phyloP scores from a whole-genome alignment of 2,888 invertebrate species.

The Amblyteles armatorius region DNA sequence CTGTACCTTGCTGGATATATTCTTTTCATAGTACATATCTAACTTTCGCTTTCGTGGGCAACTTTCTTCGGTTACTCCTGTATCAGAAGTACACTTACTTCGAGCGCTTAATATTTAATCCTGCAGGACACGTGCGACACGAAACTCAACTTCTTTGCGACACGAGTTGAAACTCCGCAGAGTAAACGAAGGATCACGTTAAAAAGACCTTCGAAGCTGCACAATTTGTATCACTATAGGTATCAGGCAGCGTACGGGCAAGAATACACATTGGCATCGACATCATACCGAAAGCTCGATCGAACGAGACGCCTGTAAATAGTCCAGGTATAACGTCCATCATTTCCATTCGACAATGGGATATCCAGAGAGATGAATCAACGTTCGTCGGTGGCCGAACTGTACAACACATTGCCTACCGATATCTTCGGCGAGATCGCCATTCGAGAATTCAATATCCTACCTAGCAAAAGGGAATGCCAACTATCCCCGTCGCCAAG shows the following conservation, averaged over 20 bases:
- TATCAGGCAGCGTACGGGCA: background rate
- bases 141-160: background rate
- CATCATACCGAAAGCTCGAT: background rate
- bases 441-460: slow-evolving; percentile 37
- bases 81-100: background rate
- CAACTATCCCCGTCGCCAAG: background rate
- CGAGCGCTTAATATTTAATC: background rate
- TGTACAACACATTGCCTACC: slow-evolving; percentile 16
- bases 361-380: slow-evolving; percentile 17
- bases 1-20: slow-evolving; percentile 39
- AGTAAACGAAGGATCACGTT: background rate
- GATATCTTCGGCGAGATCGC: background rate
- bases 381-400: background rate
- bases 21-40: slow-evolving; percentile 22
- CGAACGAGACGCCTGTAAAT: background rate
- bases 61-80: background rate
- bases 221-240: background rate
- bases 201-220: background rate
- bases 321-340: background rate
- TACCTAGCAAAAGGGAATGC: slow-evolving; percentile 26
- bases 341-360: slow-evolving; percentile 15
- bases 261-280: background rate
- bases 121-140: background rate
- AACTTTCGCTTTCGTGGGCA: background rate
- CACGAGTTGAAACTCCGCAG: background rate